Conservation (phyloP, 2,113 vertebrate genomes). For the Salvelinus fontinalis region DNA sequence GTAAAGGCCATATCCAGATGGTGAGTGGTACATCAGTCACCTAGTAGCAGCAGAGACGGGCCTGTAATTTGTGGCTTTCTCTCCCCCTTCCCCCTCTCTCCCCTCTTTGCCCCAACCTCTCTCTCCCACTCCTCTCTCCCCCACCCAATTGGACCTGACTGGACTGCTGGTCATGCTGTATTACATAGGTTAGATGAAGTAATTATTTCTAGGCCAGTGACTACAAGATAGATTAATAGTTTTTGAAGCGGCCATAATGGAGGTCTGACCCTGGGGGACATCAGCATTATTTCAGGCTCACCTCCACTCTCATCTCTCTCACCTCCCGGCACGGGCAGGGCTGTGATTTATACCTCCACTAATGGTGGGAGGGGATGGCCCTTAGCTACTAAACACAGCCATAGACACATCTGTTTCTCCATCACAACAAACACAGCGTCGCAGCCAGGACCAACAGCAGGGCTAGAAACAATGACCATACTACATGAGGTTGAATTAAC, state of each 20-base stretch:
- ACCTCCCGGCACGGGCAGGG: constrained; percentile 83
- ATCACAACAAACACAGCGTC: constrained; percentile 7
- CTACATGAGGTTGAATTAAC: background rate
- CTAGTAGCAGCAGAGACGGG: constrained; percentile 63
- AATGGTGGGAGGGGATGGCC: constrained; percentile 61
- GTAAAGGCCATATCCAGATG: constrained; percentile 53
- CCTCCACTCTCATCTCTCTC: constrained; percentile 85
- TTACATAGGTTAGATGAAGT: constrained; percentile 84
- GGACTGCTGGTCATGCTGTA: constrained; percentile 80
- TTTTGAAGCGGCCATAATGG: constrained; percentile 91
- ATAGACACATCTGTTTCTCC: constrained; percentile 17
- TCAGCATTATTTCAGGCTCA: constrained; percentile 91
- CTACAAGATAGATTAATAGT: constrained; percentile 92
- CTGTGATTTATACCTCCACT: constrained; percentile 84
- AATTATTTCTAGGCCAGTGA: constrained; percentile 88
- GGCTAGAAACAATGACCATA: background rate
- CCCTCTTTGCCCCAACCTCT: constrained; percentile 38
- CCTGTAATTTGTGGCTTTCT: constrained; percentile 70
- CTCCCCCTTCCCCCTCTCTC: background rate
- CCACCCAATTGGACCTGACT: constrained; percentile 77
- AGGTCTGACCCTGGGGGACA: constrained; percentile 86
- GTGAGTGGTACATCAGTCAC: constrained; percentile 69
- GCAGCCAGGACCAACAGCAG: background rate
- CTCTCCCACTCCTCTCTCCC: constrained; percentile 2
- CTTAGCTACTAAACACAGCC: constrained; percentile 19